These are phyloP conservation scores for Podarcis lilfordi DNA, from an alignment of 2,797 vertebrate genomes.

Conservation along the genomic window DNA sequence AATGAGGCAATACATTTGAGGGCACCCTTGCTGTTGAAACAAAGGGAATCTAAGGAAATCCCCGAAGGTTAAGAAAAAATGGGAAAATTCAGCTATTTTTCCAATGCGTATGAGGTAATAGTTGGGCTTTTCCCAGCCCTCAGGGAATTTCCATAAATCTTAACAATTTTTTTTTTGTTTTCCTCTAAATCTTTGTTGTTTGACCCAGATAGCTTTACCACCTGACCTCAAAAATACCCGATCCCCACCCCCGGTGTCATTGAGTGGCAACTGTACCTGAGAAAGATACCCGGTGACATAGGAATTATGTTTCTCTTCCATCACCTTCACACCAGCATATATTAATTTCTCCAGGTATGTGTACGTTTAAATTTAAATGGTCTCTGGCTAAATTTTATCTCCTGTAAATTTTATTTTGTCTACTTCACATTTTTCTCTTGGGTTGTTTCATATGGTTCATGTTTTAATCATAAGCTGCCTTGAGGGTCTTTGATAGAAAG, in stretches of 20 bases:
- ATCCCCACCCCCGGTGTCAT: background rate
- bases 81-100: background rate
- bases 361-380: background rate
- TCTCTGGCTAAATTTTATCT: background rate
- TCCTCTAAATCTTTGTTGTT: background rate
- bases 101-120: background rate
- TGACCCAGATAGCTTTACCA: background rate
- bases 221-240: background rate
- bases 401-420: background rate
- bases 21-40: too few species aligned
- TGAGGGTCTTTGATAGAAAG: background rate
- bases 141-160: background rate
- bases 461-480: background rate
- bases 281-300: background rate
- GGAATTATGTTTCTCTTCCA: background rate
- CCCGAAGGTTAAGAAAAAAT: background rate
- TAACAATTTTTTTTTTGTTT: background rate
- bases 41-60: background rate
- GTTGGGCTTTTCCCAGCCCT: background rate
- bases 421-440: background rate
- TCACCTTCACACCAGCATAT: background rate
- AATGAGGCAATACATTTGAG: too few species aligned
- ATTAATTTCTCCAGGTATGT: background rate
- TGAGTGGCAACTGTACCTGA: background rate
- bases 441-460: background rate